Conservation (phyloP, 2,113 vertebrate species). For the Poecile atricapillus region DNA sequence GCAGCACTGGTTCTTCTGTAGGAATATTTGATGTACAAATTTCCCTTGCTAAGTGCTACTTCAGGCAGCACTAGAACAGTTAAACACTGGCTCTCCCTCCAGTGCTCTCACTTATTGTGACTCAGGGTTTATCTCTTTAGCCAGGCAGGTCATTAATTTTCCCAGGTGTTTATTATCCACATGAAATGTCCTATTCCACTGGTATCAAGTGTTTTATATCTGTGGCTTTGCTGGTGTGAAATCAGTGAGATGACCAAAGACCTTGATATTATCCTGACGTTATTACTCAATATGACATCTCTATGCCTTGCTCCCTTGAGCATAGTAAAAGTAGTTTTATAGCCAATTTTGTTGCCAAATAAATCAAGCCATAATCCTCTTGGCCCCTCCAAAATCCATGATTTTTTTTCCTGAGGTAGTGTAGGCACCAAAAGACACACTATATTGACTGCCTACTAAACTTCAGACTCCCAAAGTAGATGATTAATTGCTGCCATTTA, state of each 20-base stretch:
- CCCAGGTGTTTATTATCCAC: conserved; percentile 49
- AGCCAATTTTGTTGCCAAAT: conserved; percentile 58
- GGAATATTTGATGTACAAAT: not conserved
- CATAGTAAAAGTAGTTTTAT: conserved; percentile 57
- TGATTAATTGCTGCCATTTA: conserved; percentile 41
- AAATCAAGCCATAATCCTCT: conserved; percentile 54
- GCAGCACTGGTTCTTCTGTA: not conserved
- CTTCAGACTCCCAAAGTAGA: conserved; percentile 15
- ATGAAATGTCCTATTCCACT: conserved; percentile 18
- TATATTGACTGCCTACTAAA: conserved; percentile 29
- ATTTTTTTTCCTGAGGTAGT: not conserved
- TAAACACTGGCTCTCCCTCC: not conserved
- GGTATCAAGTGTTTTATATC: conserved; percentile 52
- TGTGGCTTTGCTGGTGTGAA: conserved; percentile 27
- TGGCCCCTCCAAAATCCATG: conserved; percentile 7
- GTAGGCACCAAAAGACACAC: not conserved
- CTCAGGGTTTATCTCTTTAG: conserved; percentile 12
- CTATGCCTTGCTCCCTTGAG: conserved; percentile 44
- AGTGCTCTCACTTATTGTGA: not conserved
- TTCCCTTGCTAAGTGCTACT: not conserved
- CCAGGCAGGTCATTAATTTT: conserved; percentile 50
- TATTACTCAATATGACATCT: conserved; percentile 60
- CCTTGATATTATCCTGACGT: conserved; percentile 56
- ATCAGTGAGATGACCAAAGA: conserved; percentile 57
- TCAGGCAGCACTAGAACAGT: not conserved